A percentile compares a stretch with the other conserved stretches of the same genome.
These are phyloP conservation scores for Liasis olivaceus DNA, from an alignment of 2,797 vertebrate genomes.

Conservation along the genomic window DNA sequence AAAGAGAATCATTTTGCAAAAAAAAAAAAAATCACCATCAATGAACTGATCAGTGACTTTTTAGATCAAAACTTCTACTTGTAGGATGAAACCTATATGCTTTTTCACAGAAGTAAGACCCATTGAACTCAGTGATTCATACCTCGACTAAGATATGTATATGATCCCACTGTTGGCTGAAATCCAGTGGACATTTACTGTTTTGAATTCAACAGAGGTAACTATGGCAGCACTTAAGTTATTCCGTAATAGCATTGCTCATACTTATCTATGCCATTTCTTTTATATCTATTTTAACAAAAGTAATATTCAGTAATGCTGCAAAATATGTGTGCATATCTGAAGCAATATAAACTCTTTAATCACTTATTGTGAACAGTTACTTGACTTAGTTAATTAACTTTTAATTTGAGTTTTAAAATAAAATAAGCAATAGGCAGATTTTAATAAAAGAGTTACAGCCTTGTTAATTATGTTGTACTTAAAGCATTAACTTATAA, in stretches of 20 bases:
- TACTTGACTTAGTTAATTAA: neutral
- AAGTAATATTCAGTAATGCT: neutral
- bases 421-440: neutral
- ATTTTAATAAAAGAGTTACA: constrained; percentile 2
- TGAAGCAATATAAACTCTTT: neutral
- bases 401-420: constrained; percentile 1
- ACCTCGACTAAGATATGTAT: neutral
- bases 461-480: neutral
- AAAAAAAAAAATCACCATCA: neutral
- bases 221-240: neutral
- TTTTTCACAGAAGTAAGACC: neutral
- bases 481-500: neutral
- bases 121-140: neutral
- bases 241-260: neutral
- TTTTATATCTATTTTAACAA: neutral
- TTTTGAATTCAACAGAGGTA: neutral
- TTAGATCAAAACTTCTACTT: neutral
- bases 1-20: neutral
- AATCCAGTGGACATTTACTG: no score
- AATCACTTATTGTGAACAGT: neutral
- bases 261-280: neutral
- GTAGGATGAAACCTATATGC: neutral
- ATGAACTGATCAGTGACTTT: neutral
- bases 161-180: neutral
- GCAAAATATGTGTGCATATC: neutral